phyloP scores from a whole-genome alignment of 2,797 vertebrate genomes.

The Gobionotothen gibberifrons region DNA sequence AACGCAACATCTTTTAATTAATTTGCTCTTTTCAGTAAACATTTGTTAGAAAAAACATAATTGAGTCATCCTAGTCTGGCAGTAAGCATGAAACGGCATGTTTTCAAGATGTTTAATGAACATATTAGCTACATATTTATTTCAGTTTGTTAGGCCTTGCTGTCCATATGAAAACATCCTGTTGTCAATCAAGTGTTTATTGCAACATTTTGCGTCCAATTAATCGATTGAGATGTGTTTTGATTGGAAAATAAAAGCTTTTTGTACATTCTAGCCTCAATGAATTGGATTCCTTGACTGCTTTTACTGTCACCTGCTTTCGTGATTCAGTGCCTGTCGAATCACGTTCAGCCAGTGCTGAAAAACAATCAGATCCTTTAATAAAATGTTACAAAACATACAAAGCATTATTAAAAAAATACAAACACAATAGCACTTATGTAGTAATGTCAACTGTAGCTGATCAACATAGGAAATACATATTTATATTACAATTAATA shows the following conservation, averaged over 20 bases:
- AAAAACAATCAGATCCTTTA: not conserved
- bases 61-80: too few species aligned
- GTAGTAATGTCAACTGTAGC: not conserved
- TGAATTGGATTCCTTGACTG: not conserved
- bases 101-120: conserved; percentile 7
- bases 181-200: conserved; percentile 22
- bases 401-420: not conserved
- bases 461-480: not conserved
- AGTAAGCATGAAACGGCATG: conserved; percentile 7
- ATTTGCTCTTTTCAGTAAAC: conserved; percentile 9
- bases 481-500: too few species aligned
- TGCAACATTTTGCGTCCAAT: conserved; percentile 12
- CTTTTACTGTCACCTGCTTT: not conserved
- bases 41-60: not conserved
- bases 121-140: conserved; percentile 14
- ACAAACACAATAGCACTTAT: not conserved
- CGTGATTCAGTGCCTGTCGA: not conserved
- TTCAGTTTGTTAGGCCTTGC: conserved; percentile 21
- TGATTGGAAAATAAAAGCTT: conserved; percentile 57
- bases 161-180: conserved; percentile 3
- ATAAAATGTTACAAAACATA: not conserved
- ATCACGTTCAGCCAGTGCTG: too few species aligned
- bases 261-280: conserved; percentile 50
- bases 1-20: not conserved
- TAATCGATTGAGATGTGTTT: conserved; percentile 10